These are phyloP conservation scores for Macquaria australasica DNA, from an alignment of 2,113 vertebrate species.

Conservation along the genomic window DNA sequence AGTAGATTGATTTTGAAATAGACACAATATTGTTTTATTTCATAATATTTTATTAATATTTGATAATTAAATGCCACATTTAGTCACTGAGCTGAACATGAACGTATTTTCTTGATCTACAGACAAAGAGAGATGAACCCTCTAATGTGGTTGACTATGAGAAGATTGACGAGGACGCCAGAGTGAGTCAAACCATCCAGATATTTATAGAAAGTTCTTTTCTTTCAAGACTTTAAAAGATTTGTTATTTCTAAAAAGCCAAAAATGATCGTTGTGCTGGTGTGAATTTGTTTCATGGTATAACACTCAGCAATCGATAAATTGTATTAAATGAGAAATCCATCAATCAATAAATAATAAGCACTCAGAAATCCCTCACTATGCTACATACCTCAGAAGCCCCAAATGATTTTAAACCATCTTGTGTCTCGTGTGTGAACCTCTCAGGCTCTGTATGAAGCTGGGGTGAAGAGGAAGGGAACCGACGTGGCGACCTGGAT, in stretches of 20 bases:
- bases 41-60: no score
- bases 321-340: neutral
- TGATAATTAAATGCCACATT: no score
- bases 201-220: neutral
- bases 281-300: neutral
- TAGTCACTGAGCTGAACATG: no score
- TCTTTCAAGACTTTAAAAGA: neutral
- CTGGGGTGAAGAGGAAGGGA: slow-evolving; percentile 94
- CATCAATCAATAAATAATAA: neutral
- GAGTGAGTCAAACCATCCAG: slow-evolving; percentile 83
- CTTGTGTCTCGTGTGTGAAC: neutral
- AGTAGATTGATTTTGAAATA: no score
- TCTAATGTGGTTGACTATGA: slow-evolving; percentile 91
- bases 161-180: slow-evolving; percentile 93
- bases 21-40: no score
- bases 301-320: neutral
- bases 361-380: neutral
- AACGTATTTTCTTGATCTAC: neutral
- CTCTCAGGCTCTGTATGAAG: slow-evolving; percentile 91
- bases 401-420: neutral
- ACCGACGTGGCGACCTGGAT: slow-evolving; percentile 94
- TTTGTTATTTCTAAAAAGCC: neutral
- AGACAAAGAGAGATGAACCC: slow-evolving; percentile 92
- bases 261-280: neutral
- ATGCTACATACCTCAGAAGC: neutral